Percentiles rank a stretch among this genome's conserved stretches.
Conservation (phyloP, 1,140 invertebrate genomes). For the Trichonephila inaurata region DNA sequence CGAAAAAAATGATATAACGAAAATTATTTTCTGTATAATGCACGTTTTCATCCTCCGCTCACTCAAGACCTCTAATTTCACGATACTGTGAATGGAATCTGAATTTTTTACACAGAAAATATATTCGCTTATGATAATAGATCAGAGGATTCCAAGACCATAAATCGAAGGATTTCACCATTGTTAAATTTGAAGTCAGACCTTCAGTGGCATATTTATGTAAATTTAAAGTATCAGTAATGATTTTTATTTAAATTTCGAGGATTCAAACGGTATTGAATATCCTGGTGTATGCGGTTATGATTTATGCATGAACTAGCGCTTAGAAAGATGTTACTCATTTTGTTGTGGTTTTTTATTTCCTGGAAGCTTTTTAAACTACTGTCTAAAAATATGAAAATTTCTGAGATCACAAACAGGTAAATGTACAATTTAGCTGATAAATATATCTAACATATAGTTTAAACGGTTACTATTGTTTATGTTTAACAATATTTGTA, state of each 20-base stretch:
- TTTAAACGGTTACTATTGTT: background rate
- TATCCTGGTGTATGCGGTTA: background rate
- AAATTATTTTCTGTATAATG: too few relatives aligned
- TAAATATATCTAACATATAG: background rate
- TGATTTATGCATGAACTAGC: background rate
- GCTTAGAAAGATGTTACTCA: background rate
- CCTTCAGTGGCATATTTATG: constrained; percentile 4
- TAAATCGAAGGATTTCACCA: background rate
- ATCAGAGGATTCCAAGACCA: background rate
- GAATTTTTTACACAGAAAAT: background rate
- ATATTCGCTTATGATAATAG: background rate
- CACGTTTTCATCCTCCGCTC: background rate
- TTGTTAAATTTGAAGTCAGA: background rate
- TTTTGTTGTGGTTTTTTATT: background rate
- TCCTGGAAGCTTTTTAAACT: background rate
- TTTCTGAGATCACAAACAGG: background rate
- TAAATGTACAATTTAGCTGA: background rate
- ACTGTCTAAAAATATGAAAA: background rate
- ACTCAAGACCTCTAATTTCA: background rate
- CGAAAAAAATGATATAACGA: too few relatives aligned
- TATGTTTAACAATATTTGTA: too few relatives aligned
- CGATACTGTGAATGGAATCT: background rate
- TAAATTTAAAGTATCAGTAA: constrained; percentile 8
- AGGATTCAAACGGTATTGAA: background rate
- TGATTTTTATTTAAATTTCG: constrained; percentile 21